Percentiles rank a stretch among this genome's conserved stretches.
Conservation (phyloP, 2,888 invertebrate species). For the Chorisops tibialis region DNA sequence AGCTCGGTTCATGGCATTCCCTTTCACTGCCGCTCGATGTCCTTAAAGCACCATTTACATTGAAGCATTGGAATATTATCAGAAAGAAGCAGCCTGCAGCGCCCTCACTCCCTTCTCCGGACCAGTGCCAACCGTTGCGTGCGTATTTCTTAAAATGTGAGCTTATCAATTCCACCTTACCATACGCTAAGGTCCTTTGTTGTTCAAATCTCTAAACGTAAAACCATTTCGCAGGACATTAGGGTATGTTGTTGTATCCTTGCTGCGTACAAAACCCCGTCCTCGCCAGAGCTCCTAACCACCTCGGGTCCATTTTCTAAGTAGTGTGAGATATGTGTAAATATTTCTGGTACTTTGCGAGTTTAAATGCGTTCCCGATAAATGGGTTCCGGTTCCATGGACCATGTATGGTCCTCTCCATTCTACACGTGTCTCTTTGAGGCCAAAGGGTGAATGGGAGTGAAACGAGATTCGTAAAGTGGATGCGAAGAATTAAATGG, state of each 20-base stretch:
- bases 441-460: conserved; percentile 12
- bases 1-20: background rate
- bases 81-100: background rate
- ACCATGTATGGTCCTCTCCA: background rate
- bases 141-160: background rate
- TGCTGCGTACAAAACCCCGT: too few species aligned
- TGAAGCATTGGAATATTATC: conserved; percentile 24
- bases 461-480: conserved; percentile 23
- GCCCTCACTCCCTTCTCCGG: background rate
- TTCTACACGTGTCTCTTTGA: conserved; percentile 15
- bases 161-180: conserved; percentile 13
- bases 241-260: too few species aligned
- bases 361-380: conserved; percentile 16
- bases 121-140: background rate
- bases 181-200: background rate
- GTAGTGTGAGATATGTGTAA: background rate
- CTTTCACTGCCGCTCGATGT: too few species aligned
- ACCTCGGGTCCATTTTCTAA: too few species aligned
- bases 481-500: conserved; percentile 16
- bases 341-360: background rate
- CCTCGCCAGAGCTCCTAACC: too few species aligned
- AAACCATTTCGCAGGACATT: conserved; percentile 6
- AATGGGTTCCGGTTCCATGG: background rate
- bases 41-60: conserved; percentile 21
- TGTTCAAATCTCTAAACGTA: conserved; percentile 12